Percentiles rank a stretch among this genome's conserved stretches.
These are phyloP conservation scores for Erethizon dorsatum DNA, from an alignment of 2,797 vertebrate genomes.

Conservation along the genomic window DNA sequence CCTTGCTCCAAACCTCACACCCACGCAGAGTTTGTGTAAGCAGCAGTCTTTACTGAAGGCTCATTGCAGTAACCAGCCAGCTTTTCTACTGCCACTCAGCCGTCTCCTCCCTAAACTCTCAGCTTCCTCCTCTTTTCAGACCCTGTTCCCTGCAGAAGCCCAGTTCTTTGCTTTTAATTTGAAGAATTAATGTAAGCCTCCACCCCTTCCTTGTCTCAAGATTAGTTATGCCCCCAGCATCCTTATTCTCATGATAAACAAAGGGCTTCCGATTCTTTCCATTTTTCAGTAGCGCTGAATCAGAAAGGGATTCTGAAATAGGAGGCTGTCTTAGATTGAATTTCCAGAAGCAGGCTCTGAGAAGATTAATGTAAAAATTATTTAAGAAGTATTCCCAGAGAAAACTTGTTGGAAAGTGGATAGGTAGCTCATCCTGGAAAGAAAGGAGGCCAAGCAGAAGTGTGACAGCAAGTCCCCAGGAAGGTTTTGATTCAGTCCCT, in stretches of 20 bases:
- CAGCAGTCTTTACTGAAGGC: neutral
- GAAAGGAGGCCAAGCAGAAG: neutral
- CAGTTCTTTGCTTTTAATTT: neutral
- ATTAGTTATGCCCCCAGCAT: neutral
- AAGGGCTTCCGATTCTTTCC: neutral
- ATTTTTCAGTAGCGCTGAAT: neutral
- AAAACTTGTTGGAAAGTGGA: neutral
- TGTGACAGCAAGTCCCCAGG: neutral
- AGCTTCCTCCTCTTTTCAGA: neutral
- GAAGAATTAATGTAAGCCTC: neutral
- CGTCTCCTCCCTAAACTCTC: neutral
- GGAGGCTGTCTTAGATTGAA: neutral
- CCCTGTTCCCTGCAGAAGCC: neutral
- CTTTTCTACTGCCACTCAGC: neutral
- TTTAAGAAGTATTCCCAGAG: neutral
- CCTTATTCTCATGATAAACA: neutral
- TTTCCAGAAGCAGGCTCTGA: constrained; percentile 57
- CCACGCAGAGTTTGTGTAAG: neutral
- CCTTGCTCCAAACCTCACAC: neutral
- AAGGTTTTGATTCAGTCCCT: neutral
- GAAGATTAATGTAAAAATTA: constrained; percentile 40
- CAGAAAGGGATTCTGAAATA: constrained; percentile 42
- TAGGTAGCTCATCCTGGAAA: neutral
- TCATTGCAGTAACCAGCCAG: neutral
- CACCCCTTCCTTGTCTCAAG: neutral